Percentiles rank a stretch among this genome's conserved stretches.
These are phyloP conservation scores for Cinclus mexicanus DNA, from an alignment of 2,113 vertebrate species.

Conservation along the genomic window DNA sequence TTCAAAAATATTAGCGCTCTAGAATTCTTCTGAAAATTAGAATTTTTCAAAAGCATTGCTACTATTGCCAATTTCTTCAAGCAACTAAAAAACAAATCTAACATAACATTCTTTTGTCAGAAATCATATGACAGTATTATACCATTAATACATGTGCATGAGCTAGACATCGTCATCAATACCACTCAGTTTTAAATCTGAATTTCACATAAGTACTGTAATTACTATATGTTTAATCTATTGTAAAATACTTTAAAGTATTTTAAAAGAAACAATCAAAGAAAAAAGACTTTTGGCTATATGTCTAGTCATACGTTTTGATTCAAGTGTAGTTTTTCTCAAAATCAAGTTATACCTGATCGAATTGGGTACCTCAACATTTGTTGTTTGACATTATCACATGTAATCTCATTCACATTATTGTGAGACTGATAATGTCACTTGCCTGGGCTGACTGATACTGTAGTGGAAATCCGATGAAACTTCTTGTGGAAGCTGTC, in stretches of 20 bases:
- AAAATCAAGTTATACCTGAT: background rate
- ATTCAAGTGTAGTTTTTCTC: background rate
- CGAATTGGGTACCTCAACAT: background rate
- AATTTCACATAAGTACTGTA: background rate
- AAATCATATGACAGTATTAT: background rate
- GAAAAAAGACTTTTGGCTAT: background rate
- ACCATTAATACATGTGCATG: background rate
- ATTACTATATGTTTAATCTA: background rate
- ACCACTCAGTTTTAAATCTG: background rate
- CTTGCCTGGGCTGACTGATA: background rate
- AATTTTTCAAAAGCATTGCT: background rate
- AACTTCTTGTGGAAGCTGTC: background rate
- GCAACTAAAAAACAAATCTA: background rate
- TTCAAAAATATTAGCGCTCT: background rate
- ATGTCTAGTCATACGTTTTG: background rate
- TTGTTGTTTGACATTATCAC: slow-evolving; percentile 9
- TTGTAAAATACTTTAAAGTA: background rate
- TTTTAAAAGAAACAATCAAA: background rate
- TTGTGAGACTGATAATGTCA: background rate
- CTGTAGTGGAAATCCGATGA: background rate
- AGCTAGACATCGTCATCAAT: background rate
- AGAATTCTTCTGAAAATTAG: background rate
- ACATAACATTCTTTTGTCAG: background rate
- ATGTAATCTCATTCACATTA: background rate
- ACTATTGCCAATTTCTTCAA: background rate